phyloP scores from a whole-genome alignment of 1,140 invertebrate genomes.

The Hycleus phaleratus region DNA sequence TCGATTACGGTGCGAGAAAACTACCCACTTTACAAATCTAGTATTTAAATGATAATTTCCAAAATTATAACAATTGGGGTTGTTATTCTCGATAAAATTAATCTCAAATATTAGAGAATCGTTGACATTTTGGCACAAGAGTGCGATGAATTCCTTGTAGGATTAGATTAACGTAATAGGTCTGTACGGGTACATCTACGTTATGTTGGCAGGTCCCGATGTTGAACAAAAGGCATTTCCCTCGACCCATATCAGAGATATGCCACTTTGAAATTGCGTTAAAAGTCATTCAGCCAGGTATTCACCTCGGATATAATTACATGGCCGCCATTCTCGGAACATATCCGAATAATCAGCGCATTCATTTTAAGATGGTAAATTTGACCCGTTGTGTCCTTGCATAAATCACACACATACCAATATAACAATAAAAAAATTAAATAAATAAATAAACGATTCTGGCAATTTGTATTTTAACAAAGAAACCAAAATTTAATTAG shows the following conservation, averaged over 20 bases:
- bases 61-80: too few relatives aligned
- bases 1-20: constrained; percentile 5
- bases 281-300: constrained; percentile 36
- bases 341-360: constrained; percentile 14
- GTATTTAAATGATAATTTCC: too few relatives aligned
- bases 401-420: constrained; percentile 3
- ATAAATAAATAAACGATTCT: neutral
- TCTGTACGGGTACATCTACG: constrained; percentile 10
- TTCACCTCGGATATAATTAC: constrained; percentile 31
- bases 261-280: constrained; percentile 40
- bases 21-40: neutral
- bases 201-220: constrained; percentile 16
- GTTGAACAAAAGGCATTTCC: constrained; percentile 36
- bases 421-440: neutral
- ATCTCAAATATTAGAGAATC: too few relatives aligned
- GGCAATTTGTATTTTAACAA: too few relatives aligned
- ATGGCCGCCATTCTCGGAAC: constrained; percentile 31
- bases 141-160: neutral
- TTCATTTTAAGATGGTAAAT: constrained; percentile 6
- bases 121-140: too few relatives aligned
- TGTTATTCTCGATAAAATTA: too few relatives aligned
- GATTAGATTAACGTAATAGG: constrained; percentile 6
- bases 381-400: constrained; percentile 2
- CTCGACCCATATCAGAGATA: constrained; percentile 38
- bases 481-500: too few relatives aligned